phyloP scores from a whole-genome alignment of 2,113 vertebrate genomes.

The Phainopepla nitens region DNA sequence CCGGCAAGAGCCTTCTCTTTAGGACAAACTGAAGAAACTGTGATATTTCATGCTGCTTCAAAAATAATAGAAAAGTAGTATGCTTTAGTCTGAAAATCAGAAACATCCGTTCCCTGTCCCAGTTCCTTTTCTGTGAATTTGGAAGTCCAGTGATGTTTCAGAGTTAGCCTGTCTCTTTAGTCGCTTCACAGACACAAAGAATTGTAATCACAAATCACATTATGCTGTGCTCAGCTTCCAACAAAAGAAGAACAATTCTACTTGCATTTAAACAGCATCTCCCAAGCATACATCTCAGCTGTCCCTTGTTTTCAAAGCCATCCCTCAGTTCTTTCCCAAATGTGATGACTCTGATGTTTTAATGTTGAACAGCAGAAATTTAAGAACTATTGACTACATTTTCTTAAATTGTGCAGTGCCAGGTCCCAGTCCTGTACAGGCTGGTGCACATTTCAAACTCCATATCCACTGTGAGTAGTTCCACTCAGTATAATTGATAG shows the following conservation, averaged over 20 bases:
- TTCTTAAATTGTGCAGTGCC: not conserved
- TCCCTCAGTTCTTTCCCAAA: not conserved
- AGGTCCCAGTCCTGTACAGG: not conserved
- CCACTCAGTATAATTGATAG: not conserved
- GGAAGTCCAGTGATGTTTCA: not conserved
- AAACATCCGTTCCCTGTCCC: not conserved
- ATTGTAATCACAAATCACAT: slow-evolving; percentile 38
- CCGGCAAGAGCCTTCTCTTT: not conserved
- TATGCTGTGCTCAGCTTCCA: slow-evolving; percentile 25
- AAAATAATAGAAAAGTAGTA: not conserved
- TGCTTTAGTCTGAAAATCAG: not conserved
- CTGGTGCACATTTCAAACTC: not conserved
- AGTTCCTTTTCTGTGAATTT: not conserved
- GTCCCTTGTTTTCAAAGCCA: not conserved
- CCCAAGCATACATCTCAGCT: not conserved
- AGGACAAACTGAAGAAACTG: not conserved
- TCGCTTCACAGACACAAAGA: not conserved
- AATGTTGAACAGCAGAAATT: not conserved
- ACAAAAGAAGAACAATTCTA: not conserved
- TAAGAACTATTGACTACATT: not conserved
- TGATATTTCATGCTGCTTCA: not conserved
- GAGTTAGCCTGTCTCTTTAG: not conserved
- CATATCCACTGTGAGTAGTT: not conserved
- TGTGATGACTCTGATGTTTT: not conserved
- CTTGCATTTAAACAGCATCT: not conserved